Base-by-base conservation (phyloP, 2,797 vertebrate species). In the Lateolabrax maculatus region DNA sequence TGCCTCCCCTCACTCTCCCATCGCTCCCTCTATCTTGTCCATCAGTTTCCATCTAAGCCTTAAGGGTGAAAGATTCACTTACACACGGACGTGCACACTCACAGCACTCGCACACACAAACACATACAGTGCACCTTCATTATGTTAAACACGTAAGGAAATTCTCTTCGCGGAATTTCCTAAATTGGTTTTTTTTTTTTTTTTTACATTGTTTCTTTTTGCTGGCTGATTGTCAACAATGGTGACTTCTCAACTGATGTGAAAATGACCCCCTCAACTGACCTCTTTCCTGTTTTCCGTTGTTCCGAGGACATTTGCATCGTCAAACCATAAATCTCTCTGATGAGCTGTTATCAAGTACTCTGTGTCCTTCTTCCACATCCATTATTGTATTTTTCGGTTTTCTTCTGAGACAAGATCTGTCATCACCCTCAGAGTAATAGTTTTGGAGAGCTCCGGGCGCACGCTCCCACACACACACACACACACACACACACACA, bases 31-130 rank as follows among this genome's bases (percentile, higher is more conserved):
- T 80, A 89, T 92, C 90, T 89, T 88, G 86, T 89, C 86, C 80
- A 91, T 90, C 90, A 90, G 77, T 65, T 88, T 84, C 78, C 62
- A 85, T 89, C 84, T 48, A 63, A 83, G 70, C 80, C 83, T 83
- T 83, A 29, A 67, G 79, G 70, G 75, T 60, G 56, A 80, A 69
- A 83, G 74, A 81, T 80, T 71, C 83, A 51, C 63, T 77, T 21
- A 31, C 68, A 58, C 83, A 61, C 63, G 41, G 18, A 12, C 49
- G 13, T 4, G 6, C 65, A 62, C 56, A 51, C 65, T 19, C 55
- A 52, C 69, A n/a, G 31, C 43, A n/a, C 61, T 18, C 37, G 11
- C 70, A 69, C 31, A 68, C 53, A 74, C 72, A 77, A 19, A 49
- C 62, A 64, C 62, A 67, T 8, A 31, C 23, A 55, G 34, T 4